phyloP scores from a whole-genome alignment of 2,113 vertebrate species.

The Paracanthobrama guichenoti region DNA sequence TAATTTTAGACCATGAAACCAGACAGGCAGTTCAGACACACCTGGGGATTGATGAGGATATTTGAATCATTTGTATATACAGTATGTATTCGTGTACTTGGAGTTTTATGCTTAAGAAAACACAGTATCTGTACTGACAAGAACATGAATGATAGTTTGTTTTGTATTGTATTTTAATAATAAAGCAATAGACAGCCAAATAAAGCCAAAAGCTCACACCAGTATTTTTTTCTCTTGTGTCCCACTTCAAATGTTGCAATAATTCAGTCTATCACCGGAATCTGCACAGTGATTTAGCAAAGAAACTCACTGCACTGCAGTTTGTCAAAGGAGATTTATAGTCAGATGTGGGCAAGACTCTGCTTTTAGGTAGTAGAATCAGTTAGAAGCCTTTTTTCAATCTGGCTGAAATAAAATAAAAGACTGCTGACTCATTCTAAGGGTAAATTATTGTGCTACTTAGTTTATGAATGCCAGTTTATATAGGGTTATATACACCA shows the following conservation, averaged over 20 bases:
- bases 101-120: background rate
- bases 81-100: background rate
- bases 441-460: background rate
- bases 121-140: background rate
- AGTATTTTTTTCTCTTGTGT: background rate
- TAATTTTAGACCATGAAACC: background rate
- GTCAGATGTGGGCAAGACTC: background rate
- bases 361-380: background rate
- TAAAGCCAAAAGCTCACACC: background rate
- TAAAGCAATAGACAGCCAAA: background rate
- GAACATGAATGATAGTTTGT: background rate
- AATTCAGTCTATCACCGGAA: background rate
- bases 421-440: constrained; percentile 23
- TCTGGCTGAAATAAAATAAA: constrained; percentile 3
- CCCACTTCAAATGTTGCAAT: background rate
- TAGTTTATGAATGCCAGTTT: constrained; percentile 1
- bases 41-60: background rate
- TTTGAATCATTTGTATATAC: background rate
- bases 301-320: background rate
- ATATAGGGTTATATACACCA: background rate
- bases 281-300: constrained; percentile 11
- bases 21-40: background rate
- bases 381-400: constrained; percentile 17
- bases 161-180: background rate
- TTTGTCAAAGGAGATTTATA: constrained; percentile 21